Base-by-base conservation (phyloP, 2,113 vertebrate species). In the Lontra canadensis region DNA sequence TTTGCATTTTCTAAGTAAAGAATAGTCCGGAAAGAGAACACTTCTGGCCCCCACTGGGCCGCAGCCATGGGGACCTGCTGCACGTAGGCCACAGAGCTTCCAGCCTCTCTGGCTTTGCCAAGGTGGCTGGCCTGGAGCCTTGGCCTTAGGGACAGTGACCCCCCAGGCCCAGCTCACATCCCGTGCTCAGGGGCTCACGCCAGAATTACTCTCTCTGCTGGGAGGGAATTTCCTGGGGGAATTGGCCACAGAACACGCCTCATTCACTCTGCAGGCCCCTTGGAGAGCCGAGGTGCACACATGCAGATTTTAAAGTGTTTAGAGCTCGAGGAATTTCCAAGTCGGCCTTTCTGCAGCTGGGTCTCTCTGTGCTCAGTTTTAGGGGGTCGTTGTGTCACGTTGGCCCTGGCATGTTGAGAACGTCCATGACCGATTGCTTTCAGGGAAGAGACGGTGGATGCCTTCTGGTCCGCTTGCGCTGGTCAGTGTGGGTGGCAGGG, bases 1-100 rank as follows among this genome's bases (percentile, higher is more conserved):
- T 82, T 94, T 49, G 5, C 26, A 26, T 85, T 95, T 92, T 42
- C 69, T 61, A 57, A 71, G n/a, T 73, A 88, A 89, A 65, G 59
- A 42, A 42, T n/a, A 71, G 12, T 73, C 21, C 1, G 6, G 36
- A 18, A 49, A 21, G 81, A 73, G 17, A 65, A 2, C 10, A 15
- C 63, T 65, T 34, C 17, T 63, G 92, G 86, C 20, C 8, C 52
- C 49, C 31, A 4, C 17, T n/a, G 20, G 86, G 73, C 73, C 3
- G 23, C 15, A 0, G 23, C 14, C 1, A 12, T 15, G 71, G 23
- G 71, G 36, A 55, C 52, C 52, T 55, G 23, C 73, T 1, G 6
- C 6, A 8, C 29, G 6, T 34, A 0, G 34, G 55, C 21, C 14
- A 29, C 42, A 7, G 39, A 88, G 71, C 42, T 39, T 9, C 7